These are phyloP conservation scores for Papilio polyxenes DNA, from an alignment of 1,140 invertebrate species.

Conservation along the genomic window DNA sequence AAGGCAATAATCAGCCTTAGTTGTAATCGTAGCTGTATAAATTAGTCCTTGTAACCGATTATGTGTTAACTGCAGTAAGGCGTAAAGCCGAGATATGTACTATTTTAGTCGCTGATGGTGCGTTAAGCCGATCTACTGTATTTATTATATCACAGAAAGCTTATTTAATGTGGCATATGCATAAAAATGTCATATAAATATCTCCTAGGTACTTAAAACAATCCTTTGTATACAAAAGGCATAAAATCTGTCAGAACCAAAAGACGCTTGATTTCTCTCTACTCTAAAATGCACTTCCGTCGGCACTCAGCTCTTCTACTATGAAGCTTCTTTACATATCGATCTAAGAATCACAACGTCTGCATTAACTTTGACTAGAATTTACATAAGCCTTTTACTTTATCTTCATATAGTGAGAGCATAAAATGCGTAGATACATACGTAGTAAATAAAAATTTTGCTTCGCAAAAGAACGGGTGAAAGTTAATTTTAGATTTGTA, in stretches of 20 bases:
- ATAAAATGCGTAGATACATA: background rate
- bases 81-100: too few relatives aligned
- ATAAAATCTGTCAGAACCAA: slow-evolving; percentile 11
- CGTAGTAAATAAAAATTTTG: background rate
- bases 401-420: background rate
- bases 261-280: slow-evolving; percentile 20
- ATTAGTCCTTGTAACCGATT: too few relatives aligned
- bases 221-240: slow-evolving; percentile 17
- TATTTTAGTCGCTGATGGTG: too few relatives aligned
- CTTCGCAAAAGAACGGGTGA: background rate
- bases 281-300: slow-evolving; percentile 17
- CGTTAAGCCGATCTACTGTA: too few relatives aligned
- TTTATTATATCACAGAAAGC: too few relatives aligned
- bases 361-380: slow-evolving; percentile 26
- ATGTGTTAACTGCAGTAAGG: too few relatives aligned
- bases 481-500: too few relatives aligned
- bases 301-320: slow-evolving; percentile 11
- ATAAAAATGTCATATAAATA: too few relatives aligned
- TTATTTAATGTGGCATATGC: too few relatives aligned
- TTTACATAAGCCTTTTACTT: background rate
- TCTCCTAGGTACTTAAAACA: background rate
- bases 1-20: too few relatives aligned
- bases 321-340: slow-evolving; percentile 23
- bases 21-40: too few relatives aligned
- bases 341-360: slow-evolving; percentile 26